Base-by-base conservation (phyloP, 2,888 invertebrate species). In the Athripsodes cinereus region DNA sequence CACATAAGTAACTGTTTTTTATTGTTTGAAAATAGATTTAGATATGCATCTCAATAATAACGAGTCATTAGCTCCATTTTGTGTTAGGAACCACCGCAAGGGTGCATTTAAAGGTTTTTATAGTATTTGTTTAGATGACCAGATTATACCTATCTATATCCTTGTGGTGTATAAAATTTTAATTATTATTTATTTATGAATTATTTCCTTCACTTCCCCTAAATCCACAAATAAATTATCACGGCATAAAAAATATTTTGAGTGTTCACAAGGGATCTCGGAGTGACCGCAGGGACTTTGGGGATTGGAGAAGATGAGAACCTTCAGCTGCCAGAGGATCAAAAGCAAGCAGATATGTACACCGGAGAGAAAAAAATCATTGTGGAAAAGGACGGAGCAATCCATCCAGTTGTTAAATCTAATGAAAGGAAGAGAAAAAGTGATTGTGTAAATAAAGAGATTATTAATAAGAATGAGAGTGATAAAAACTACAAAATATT, bases 231-330 rank as follows among this genome's bases (percentile, higher is more conserved):
- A 35, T 48, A 35, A 60, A 55, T 59, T 63, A 59, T 63, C 61
- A 63, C 51, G 61, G 58, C 61, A 49, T 63, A 63, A 63, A 63
- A 60, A 63, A 59, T 53, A 59, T 63, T 57, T 63, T 57, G 61
- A 63, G 63, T 63, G 61, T 61, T 61, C 59, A 63, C 53, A 63
- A 63, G 63, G 63, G 61, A 47, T 44, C 57, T 46, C 26, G 59
- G 52, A 53, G 54, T 57, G 62, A 59, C 20, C 22, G 52, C 55
- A 19, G 55, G 16, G 31, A 31, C n/a, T 19, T 1, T 18, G 47
- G 8, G 44, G 56, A 40, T 48, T 52, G 44, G 21, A 52, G 52
- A 22, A 20, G 52, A 34, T 34, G 22, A 48, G 18, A 21, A 16
- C 8, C 3, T 10, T 18, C 53, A 54, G 6, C 40, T 13, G 22